Evolutionary conservation across 2,888 invertebrate genomes (phyloP).

Genomic region (Ptilodon capucinus): DNA sequence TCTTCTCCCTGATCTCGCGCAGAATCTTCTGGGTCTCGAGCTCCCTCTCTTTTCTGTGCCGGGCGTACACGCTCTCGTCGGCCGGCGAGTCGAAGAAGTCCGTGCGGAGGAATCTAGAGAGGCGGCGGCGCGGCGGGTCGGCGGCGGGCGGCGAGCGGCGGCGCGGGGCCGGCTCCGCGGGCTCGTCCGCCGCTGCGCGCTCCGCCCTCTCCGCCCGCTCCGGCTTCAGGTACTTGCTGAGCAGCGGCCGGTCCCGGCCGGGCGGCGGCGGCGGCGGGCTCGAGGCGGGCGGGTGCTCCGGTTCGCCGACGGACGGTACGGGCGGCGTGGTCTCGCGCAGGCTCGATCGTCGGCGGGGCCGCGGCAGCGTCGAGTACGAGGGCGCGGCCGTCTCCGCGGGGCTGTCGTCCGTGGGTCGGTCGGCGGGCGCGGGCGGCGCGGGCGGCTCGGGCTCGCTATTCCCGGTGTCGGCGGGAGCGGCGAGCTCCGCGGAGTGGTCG

Average conservation of each 20-base stretch:
- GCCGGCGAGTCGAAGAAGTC: slow-evolving; percentile 89
- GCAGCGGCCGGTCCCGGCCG: slow-evolving; percentile 78
- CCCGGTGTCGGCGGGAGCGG: slow-evolving; percentile 40
- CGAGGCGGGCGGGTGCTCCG: slow-evolving; percentile 17
- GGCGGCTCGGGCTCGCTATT: slow-evolving; percentile 1
- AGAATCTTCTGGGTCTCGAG: slow-evolving; percentile 86
- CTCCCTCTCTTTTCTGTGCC: slow-evolving; percentile 85
- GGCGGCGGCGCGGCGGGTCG: slow-evolving; percentile 81
- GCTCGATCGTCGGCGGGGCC: slow-evolving; percentile 49
- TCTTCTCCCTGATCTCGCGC: slow-evolving; percentile 86
- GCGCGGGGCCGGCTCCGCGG: slow-evolving; percentile 35
- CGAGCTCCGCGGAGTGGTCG: slow-evolving; percentile 27
- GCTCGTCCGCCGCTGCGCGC: slow-evolving; percentile 38
- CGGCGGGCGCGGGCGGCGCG: slow-evolving; percentile 7
- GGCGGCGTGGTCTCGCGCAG: slow-evolving; percentile 20
- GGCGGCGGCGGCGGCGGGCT: slow-evolving; percentile 41
- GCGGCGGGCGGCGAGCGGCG: slow-evolving; percentile 56
- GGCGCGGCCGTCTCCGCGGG: slow-evolving; percentile 32
- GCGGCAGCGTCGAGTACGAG: slow-evolving; percentile 61
- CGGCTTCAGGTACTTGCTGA: slow-evolving; percentile 81
- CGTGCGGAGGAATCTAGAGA: slow-evolving; percentile 87
- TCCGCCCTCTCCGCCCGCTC: slow-evolving; percentile 54
- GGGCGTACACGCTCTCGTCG: slow-evolving; percentile 85
- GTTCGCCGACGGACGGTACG: slow-evolving; percentile 21
- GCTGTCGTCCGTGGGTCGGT: slow-evolving; percentile 10